Percentiles rank a stretch among this genome's conserved stretches.
Conservation (phyloP, 2,113 vertebrate genomes). For the Pteruthius melanotis region DNA sequence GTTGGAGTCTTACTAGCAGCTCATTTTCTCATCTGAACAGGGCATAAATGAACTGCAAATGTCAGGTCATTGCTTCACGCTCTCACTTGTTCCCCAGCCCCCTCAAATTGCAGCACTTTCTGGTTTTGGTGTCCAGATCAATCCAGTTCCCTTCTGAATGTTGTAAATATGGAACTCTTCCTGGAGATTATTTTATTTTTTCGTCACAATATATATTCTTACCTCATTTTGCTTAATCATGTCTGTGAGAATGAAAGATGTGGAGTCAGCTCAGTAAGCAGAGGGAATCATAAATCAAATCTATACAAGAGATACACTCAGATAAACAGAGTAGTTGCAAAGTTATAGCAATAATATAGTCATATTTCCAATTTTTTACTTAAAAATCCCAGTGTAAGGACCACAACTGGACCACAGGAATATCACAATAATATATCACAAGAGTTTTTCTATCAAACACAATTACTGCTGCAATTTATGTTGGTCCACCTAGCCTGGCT, state of each 20-base stretch:
- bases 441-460: background rate
- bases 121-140: background rate
- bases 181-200: background rate
- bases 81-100: background rate
- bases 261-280: constrained; percentile 15
- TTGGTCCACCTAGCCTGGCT: background rate
- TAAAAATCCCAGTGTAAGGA: background rate
- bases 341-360: background rate
- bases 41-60: constrained; percentile 3
- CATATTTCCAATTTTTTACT: background rate
- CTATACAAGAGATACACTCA: background rate
- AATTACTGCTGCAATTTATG: background rate
- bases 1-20: background rate
- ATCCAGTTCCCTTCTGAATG: background rate
- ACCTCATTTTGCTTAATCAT: constrained; percentile 26
- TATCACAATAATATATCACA: background rate
- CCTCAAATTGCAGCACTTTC: background rate
- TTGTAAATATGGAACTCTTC: background rate
- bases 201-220: background rate
- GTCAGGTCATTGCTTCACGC: background rate
- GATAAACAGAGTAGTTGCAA: background rate
- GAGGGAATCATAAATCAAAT: constrained; percentile 1
- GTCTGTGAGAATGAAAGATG: background rate
- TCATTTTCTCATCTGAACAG: background rate
- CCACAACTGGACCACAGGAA: background rate